Percentiles rank a stretch among this genome's conserved stretches.
Evolutionary conservation across 2,888 invertebrate species (phyloP).

Genomic region (Operophtera brumata): DNA sequence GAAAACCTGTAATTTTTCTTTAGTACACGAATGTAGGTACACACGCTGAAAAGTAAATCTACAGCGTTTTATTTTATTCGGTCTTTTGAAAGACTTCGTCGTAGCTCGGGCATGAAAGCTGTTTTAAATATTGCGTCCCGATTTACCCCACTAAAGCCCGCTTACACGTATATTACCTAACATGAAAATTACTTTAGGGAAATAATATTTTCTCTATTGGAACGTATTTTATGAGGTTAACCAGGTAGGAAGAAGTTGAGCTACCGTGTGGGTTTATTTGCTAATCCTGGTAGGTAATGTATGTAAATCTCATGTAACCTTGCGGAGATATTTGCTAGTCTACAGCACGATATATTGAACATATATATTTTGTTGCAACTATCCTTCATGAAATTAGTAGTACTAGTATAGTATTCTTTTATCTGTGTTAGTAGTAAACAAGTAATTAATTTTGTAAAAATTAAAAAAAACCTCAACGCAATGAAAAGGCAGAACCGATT

Average conservation of each 20-base stretch:
- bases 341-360: too few relatives aligned
- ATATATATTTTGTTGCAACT: too few relatives aligned
- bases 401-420: too few relatives aligned
- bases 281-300: constrained; percentile 16
- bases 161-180: constrained; percentile 59
- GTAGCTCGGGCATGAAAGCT: constrained; percentile 65
- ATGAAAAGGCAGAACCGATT: too few relatives aligned
- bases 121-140: constrained; percentile 73
- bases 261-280: constrained; percentile 9
- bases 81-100: constrained; percentile 60
- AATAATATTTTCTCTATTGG: constrained; percentile 48
- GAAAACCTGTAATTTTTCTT: constrained; percentile 42
- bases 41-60: constrained; percentile 59
- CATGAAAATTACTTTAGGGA: constrained; percentile 56
- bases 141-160: constrained; percentile 65
- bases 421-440: too few relatives aligned
- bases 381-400: too few relatives aligned
- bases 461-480: too few relatives aligned
- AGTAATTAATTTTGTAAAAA: too few relatives aligned
- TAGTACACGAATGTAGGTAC: constrained; percentile 44
- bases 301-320: constrained; percentile 13
- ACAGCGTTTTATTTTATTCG: constrained; percentile 61
- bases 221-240: constrained; percentile 38
- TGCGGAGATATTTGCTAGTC: constrained; percentile 2
- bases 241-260: constrained; percentile 14